These are phyloP conservation scores for Pipistrellus pipistrellus DNA, from an alignment of 2,797 vertebrate genomes.

Conservation along the genomic window DNA sequence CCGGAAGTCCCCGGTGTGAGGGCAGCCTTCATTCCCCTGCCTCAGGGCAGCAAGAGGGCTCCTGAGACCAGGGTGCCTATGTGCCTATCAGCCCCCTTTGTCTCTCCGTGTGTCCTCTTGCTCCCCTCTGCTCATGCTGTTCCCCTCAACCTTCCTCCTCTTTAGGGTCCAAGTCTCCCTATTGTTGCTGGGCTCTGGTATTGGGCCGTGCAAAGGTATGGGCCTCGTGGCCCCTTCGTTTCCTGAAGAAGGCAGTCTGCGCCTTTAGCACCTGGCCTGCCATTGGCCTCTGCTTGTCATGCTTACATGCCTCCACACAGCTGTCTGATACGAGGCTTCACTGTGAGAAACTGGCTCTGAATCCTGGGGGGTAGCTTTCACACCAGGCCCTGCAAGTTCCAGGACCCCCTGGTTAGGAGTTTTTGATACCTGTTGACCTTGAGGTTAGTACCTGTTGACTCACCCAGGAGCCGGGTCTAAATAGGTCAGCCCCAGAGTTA, in stretches of 20 bases:
- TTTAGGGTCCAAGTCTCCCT: background rate
- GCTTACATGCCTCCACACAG: background rate
- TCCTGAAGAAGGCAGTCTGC: background rate
- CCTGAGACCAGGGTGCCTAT: too few relatives aligned
- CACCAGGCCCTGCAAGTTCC: background rate
- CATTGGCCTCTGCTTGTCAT: background rate
- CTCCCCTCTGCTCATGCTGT: too few relatives aligned
- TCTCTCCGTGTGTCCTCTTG: too few relatives aligned
- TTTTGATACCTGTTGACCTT: background rate
- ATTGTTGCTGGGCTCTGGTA: background rate
- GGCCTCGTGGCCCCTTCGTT: background rate
- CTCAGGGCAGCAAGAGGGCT: too few relatives aligned
- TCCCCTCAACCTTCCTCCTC: too few relatives aligned
- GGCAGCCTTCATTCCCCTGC: too few relatives aligned
- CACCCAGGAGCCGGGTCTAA: background rate
- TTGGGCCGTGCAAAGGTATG: background rate
- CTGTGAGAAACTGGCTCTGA: constrained; percentile 19
- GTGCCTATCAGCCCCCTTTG: too few relatives aligned
- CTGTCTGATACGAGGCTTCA: background rate
- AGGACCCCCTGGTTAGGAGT: background rate
- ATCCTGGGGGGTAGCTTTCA: background rate
- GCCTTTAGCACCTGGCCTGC: background rate
- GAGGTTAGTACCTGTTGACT: background rate
- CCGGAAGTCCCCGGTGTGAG: too few relatives aligned
- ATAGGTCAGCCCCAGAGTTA: background rate